Evolutionary conservation across 1,140 invertebrate genomes (phyloP), one percentile per base, ranked within the genome.

Genomic region (Planococcus citri): DNA sequence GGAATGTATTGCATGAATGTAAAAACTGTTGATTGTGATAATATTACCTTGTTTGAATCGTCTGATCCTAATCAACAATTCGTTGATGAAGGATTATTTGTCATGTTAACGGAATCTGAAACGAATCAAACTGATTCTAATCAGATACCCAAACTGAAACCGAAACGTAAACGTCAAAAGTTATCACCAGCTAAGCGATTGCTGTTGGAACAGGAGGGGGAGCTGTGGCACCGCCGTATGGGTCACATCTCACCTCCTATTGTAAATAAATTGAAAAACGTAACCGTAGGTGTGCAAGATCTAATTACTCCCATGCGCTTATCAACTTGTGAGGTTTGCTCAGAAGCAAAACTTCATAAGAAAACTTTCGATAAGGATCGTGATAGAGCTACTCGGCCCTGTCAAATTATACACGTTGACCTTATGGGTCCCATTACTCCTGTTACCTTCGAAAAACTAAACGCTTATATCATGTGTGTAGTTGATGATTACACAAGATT

Each of bases 181-280:
- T n/a, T n/a, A n/a, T n/a, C n/a, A n/a, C n/a, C n/a, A n/a, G n/a
- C n/a, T n/a, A n/a, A n/a, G n/a, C n/a, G n/a, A n/a, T n/a, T n/a
- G n/a, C n/a, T n/a, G n/a, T n/a, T n/a, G n/a, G n/a, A n/a, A n/a
- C 70, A 71, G n/a, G 70, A 71, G 68, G 60, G 70, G 41, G 70
- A 68, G 68, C 58, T 71, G 38, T 71, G 68, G 70, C 70, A 64
- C 70, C 68, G 68, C 61, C 68, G 67, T 51, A 41, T 12, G 70
- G 70, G 60, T 58, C 60, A 60, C 33, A 10, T 51, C 33, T 60
- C 70, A 41, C 61, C 70, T 64, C 29, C 70, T 71, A 57, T 22
- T 51, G 21, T 64, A 12, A 22, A 61, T 12, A 17, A 17, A 17
- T 61, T 61, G 12, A 61, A 12, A 61, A 17, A 17, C 21, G 21